These are phyloP conservation scores for Galeopterus variegatus DNA, from an alignment of 2,113 vertebrate genomes.

Conservation along the genomic window DNA sequence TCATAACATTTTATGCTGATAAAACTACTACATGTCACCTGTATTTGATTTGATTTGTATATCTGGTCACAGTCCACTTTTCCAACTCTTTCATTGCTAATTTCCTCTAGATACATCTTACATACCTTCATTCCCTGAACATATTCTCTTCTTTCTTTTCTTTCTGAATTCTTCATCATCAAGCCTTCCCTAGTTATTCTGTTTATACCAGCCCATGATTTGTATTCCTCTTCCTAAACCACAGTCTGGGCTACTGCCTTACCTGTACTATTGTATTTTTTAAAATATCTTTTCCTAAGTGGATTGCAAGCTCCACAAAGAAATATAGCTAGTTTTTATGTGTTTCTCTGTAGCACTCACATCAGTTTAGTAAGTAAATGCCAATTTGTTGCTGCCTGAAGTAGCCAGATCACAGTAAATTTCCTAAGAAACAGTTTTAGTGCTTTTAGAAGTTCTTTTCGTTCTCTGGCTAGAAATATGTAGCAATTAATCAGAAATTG, in stretches of 20 bases:
- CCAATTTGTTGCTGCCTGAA: not conserved
- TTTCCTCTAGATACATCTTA: not conserved
- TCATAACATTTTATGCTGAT: conserved; percentile 19
- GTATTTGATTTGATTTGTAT: not conserved
- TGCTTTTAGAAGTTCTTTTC: not conserved
- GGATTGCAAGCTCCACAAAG: not conserved
- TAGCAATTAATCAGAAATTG: not conserved
- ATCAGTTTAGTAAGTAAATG: not conserved
- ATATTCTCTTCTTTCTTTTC: not conserved
- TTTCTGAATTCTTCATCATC: not conserved
- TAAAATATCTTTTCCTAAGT: not conserved
- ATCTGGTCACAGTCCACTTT: not conserved
- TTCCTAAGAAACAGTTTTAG: not conserved
- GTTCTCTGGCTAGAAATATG: not conserved
- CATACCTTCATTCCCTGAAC: not conserved
- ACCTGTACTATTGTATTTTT: not conserved
- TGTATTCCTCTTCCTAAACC: not conserved
- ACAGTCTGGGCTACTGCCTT: not conserved
- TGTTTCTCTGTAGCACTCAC: not conserved
- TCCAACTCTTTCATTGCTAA: not conserved
- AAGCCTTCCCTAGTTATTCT: not conserved
- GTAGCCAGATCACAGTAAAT: not conserved
- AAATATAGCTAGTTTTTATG: not conserved
- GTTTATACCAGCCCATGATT: not conserved
- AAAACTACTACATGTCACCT: not conserved